phyloP scores from a whole-genome alignment of 1,140 invertebrate genomes.

The Lepidurus packardi region DNA sequence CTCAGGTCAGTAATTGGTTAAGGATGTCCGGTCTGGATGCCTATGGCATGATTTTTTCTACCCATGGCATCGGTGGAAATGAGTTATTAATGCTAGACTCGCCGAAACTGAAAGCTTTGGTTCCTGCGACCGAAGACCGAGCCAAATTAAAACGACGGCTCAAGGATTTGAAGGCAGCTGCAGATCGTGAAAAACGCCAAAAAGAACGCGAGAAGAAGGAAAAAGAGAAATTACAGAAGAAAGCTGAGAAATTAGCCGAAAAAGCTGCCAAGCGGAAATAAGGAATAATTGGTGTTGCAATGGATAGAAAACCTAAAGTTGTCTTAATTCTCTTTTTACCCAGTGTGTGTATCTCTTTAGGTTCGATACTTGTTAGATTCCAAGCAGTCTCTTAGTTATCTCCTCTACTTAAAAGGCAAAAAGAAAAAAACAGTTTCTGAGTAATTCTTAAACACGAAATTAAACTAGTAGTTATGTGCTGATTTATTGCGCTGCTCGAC shows the following conservation, averaged over 20 bases:
- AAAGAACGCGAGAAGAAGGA: slow-evolving; percentile 68
- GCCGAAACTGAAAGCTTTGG: slow-evolving; percentile 77
- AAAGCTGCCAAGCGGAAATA: slow-evolving; percentile 48
- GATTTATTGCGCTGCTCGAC: background rate
- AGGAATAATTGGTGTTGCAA: slow-evolving; percentile 25
- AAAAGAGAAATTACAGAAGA: slow-evolving; percentile 65
- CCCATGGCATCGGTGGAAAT: slow-evolving; percentile 74
- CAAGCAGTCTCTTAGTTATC: background rate
- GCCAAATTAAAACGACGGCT: slow-evolving; percentile 76
- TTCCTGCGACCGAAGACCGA: slow-evolving; percentile 72
- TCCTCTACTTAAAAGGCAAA: background rate
- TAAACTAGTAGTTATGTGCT: background rate
- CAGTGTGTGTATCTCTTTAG: background rate
- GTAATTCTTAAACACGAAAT: background rate
- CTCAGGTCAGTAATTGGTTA: slow-evolving; percentile 26
- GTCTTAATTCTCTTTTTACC: slow-evolving; percentile 13
- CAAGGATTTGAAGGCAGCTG: slow-evolving; percentile 66
- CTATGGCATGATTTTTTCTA: slow-evolving; percentile 73
- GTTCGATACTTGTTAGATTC: slow-evolving; percentile 2
- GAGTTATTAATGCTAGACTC: slow-evolving; percentile 76
- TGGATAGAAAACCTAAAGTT: background rate
- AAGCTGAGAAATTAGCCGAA: slow-evolving; percentile 72
- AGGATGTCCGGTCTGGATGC: slow-evolving; percentile 65
- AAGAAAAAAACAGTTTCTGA: background rate
- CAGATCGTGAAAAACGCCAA: slow-evolving; percentile 69